These are phyloP conservation scores for Ametastegia equiseti DNA, from an alignment of 2,888 invertebrate genomes.

Conservation along the genomic window DNA sequence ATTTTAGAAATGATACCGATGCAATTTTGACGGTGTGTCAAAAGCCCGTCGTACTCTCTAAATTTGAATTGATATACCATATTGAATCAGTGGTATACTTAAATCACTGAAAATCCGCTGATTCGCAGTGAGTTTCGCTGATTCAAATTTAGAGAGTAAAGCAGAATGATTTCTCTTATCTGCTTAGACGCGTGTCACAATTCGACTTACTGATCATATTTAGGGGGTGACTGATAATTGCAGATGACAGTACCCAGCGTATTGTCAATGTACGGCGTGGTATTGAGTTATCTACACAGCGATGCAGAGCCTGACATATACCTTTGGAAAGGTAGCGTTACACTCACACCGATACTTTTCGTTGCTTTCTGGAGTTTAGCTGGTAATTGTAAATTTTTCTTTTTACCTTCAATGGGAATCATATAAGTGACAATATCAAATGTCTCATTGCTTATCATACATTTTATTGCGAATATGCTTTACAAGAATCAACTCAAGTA, in stretches of 20 bases:
- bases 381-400: constrained; percentile 67
- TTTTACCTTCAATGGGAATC: neutral
- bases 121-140: no score
- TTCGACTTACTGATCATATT: no score
- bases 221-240: neutral
- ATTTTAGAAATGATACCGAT: no score
- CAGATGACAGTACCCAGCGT: constrained; percentile 70
- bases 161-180: neutral
- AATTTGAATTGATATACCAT: no score
- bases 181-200: neutral
- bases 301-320: constrained; percentile 56
- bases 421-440: neutral
- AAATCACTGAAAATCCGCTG: no score
- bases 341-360: constrained; percentile 81
- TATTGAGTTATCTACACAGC: constrained; percentile 61
- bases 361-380: constrained; percentile 78
- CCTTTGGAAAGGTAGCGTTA: constrained; percentile 80
- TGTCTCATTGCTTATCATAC: neutral
- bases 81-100: no score
- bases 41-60: no score
- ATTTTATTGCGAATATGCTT: neutral
- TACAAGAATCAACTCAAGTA: neutral
- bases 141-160: no score
- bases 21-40: no score
- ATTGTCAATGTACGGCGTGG: constrained; percentile 68